Percentiles rank a stretch among this genome's conserved stretches.
Conservation (phyloP, 2,797 vertebrate genomes). For the Cetoscarus ocellatus region DNA sequence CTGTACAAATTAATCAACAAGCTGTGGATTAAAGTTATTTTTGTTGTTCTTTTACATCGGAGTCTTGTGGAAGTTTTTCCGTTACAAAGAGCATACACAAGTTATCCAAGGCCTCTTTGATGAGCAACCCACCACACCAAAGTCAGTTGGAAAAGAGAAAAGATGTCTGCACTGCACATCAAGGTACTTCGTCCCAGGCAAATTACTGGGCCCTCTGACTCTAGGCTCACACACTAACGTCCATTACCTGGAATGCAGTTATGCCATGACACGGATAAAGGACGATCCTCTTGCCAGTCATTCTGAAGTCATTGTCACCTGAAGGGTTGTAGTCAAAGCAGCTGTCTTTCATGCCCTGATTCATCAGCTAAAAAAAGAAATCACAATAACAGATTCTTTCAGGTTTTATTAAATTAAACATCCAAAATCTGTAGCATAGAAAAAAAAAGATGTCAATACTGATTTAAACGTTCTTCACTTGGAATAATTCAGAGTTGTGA, state of each 20-base stretch:
- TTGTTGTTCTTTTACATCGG: too few species aligned
- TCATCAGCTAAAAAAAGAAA: slow-evolving; percentile 88
- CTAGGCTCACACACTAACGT: neutral
- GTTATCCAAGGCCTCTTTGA: too few species aligned
- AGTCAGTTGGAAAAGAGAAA: too few species aligned
- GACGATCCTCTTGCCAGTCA: slow-evolving; percentile 89
- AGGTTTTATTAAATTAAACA: neutral
- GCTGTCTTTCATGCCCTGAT: slow-evolving; percentile 85
- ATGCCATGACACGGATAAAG: slow-evolving; percentile 95
- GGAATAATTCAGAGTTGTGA: neutral
- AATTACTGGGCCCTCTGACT: too few species aligned
- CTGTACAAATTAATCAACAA: too few species aligned
- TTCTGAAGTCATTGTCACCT: slow-evolving; percentile 83
- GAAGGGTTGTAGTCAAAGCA: slow-evolving; percentile 97
- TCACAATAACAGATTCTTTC: neutral
- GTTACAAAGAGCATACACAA: too few species aligned
- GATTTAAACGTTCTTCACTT: too few species aligned
- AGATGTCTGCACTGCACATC: neutral
- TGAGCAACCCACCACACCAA: too few species aligned
- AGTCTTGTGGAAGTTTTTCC: too few species aligned
- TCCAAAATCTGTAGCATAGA: neutral
- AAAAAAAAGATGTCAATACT: neutral
- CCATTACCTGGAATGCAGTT: slow-evolving; percentile 96
- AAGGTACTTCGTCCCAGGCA: neutral
- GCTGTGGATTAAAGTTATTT: too few species aligned